A percentile compares a stretch with the other conserved stretches of the same genome.
Evolutionary conservation across 23 tunicate genomes (phyloP).

Genomic region (Clavelina lepadiformis): DNA sequence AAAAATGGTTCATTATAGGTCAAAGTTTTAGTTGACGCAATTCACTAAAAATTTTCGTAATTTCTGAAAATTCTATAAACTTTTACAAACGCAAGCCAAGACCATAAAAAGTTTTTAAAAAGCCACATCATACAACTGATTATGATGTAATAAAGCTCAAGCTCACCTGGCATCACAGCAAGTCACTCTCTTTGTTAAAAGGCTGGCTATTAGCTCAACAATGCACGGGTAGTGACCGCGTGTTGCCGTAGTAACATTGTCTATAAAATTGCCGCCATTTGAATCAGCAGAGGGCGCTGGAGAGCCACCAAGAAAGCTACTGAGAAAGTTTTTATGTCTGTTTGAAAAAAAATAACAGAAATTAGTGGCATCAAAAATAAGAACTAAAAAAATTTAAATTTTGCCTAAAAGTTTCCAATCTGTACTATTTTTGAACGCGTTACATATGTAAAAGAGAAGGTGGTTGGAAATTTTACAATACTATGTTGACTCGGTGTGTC

Average conservation of each 20-base stretch:
- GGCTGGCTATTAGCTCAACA: conserved; percentile 31
- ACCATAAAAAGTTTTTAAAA: no score
- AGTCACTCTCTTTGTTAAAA: conserved; percentile 34
- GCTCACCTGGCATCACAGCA: conserved; percentile 51
- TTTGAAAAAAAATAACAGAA: conserved; percentile 4
- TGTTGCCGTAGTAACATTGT: conserved; percentile 56
- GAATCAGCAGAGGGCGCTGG: conserved; percentile 29
- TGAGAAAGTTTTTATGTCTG: conserved; percentile 85
- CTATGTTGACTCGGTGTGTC: no score
- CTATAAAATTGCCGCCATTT: conserved; percentile 37
- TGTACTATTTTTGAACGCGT: not conserved
- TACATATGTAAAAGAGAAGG: not conserved
- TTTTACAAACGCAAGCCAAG: no score
- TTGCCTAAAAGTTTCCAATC: not conserved
- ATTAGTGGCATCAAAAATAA: not conserved
- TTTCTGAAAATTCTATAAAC: no score
- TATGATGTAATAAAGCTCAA: not conserved
- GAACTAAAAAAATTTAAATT: conserved; percentile 4
- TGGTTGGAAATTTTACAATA: no score
- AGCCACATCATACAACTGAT: no score
- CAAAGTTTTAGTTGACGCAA: no score
- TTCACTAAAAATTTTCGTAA: no score
- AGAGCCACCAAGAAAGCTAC: conserved; percentile 73
- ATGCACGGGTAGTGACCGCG: conserved; percentile 72
- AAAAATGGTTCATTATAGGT: no score